Base-by-base conservation (phyloP, 2,888 invertebrate species). In the Dyspetes luteomarginatus region DNA sequence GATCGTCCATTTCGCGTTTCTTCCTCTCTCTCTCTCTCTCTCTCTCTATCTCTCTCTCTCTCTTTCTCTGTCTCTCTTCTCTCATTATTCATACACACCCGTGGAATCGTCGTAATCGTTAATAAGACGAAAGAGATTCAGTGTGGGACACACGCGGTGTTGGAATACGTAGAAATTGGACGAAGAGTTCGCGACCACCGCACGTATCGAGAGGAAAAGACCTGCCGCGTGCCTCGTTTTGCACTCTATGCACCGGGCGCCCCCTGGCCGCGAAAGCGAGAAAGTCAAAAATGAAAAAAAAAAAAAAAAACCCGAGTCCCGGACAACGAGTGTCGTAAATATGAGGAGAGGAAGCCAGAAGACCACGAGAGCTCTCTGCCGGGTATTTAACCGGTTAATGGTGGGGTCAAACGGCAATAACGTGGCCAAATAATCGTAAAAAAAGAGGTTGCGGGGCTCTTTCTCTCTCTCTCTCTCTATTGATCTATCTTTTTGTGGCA, bases 331-430 rank as follows among this genome's bases (percentile, higher is more conserved):
- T 71, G 77, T 81, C 82, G 64, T 82, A 83, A 82, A 83, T 79
- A 83, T 78, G 80, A 81, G 79, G 64, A 78, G 80, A 73, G 65
- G 74, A 74, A 74, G 65, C 74, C 56, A 65, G 30, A 58, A 30
- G 52, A 65, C 50, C 56, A 26, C n/a, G 30, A 45, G 45, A 43
- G 43, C 64, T 55, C 75, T 75, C 58, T 68, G 75, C 56, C 67
- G 85, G 87, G 77, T 85, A 88, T 89, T 90, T 88, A 88, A 88
- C 87, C 86, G 88, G 81, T 89, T 89, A 88, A 89, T 88, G 86
- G 84, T 84, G 56, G 82, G 88, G 90, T 90, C 89, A 88, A 89
- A 89, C 86, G 88, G 88, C 87, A 86, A 89, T 89, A 89, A 90
- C 86, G 85, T 88, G 82, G 85, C 83, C 85, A 82, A 90, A 90